Percentiles rank a stretch among this genome's conserved stretches.
phyloP scores from a whole-genome alignment of 2,113 vertebrate genomes.

The Apus apus region DNA sequence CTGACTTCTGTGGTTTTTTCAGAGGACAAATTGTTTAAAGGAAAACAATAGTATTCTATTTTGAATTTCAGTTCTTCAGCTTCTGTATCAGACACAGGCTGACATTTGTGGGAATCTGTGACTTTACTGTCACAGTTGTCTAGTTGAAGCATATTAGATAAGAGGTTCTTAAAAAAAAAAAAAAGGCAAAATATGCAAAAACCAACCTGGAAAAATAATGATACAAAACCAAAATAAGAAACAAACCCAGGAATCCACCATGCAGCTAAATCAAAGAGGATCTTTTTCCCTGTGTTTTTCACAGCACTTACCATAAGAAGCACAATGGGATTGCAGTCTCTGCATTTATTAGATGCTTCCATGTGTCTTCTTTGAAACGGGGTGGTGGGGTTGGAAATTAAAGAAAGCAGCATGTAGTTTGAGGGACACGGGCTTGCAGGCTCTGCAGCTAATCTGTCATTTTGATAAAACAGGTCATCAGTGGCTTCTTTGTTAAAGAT shows the following conservation, averaged over 20 bases:
- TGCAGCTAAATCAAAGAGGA: background rate
- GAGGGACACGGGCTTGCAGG: background rate
- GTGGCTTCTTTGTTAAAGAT: constrained; percentile 12
- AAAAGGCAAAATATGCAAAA: background rate
- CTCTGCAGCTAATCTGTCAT: background rate
- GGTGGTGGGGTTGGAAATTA: background rate
- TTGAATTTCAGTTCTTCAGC: background rate
- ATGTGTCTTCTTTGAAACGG: background rate
- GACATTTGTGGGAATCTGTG: background rate
- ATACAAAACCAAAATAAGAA: no score
- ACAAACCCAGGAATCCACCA: background rate
- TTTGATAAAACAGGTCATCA: constrained; percentile 26
- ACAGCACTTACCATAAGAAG: background rate
- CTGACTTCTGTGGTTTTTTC: background rate
- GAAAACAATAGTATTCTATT: background rate
- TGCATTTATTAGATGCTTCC: background rate
- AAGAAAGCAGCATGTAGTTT: background rate
- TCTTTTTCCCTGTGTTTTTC: background rate
- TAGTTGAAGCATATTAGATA: background rate
- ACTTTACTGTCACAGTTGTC: background rate
- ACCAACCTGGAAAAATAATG: background rate
- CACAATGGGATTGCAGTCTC: background rate
- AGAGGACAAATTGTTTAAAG: background rate
- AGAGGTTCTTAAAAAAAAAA: background rate
- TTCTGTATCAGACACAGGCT: background rate